Base-by-base conservation (phyloP, 2,113 vertebrate genomes). In the Neomonachus schauinslandi region DNA sequence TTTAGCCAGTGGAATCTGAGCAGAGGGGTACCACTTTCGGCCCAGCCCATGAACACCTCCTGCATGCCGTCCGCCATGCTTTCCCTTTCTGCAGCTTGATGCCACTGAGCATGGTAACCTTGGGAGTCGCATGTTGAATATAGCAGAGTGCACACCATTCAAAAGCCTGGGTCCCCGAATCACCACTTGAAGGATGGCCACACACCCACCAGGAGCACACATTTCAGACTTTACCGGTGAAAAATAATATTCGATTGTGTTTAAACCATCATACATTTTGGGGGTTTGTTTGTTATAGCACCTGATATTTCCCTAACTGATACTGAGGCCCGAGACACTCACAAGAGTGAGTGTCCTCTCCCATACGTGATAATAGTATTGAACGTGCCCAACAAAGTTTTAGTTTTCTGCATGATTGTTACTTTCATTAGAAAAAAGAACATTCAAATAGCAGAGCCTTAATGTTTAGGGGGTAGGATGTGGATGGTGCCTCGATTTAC, bases 61-160 rank as follows among this genome's bases (percentile, higher is more conserved):
- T 21, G 0, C 22, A 19, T 55, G 24, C 24, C 24, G 0, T 2
- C 39, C 39, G 59, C 36, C 7, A 10, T 14, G 90, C 7, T 80
- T 59, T 57, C 7, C 8, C 2, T 16, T 91, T n/a, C 39, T 61
- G 49, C 12, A 18, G 36, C 46, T 36, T 33, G n/a, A 89, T 12
- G 21, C 3, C n/a, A 39, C 7, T 2, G 42, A 57, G 3, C 2
- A 0, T 16, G 65, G 21, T 89, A 12, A 42, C 4, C 11, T 13
- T 71, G 14, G 26, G 57, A 49, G 26, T 15, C n/a, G 7, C 19
- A 5, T 24, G 22, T 24, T 86, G 39, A 51, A 18, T 15, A 46
- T 1, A 31, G 36, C 36, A 9, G 31, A 71, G 18, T 4, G 18
- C 2, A 14, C 2, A 33, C 16, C 10, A 0, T 21, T 26, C 19